A percentile compares a stretch with the other conserved stretches of the same genome.
These are phyloP conservation scores for Panurus biarmicus DNA, from an alignment of 2,113 vertebrate genomes.

Conservation along the genomic window DNA sequence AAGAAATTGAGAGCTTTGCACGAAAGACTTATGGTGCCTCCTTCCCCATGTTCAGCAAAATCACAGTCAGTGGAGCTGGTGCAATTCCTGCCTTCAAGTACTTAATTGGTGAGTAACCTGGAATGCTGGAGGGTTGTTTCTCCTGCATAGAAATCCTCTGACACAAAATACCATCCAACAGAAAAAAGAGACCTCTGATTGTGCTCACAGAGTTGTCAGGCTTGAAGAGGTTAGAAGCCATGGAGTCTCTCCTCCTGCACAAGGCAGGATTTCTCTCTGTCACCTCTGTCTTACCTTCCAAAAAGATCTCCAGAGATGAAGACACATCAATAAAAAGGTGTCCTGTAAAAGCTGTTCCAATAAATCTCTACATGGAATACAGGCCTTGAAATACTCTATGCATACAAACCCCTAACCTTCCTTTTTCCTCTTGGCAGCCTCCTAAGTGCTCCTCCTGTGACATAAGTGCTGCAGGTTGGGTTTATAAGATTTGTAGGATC, in stretches of 20 bases:
- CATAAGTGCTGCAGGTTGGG: not conserved
- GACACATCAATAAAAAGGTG: not conserved
- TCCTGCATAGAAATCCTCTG: not conserved
- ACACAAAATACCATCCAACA: not conserved
- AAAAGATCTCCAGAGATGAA: not conserved
- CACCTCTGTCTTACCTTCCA: not conserved
- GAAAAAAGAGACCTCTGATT: not conserved
- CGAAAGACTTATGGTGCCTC: conserved; percentile 83
- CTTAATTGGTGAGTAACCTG: conserved; percentile 76
- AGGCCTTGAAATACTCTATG: not conserved
- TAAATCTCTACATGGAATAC: not conserved
- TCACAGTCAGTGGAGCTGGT: conserved; percentile 79
- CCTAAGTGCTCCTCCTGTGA: not conserved
- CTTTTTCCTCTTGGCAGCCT: not conserved
- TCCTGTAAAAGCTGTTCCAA: not conserved
- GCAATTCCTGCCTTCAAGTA: conserved; percentile 91
- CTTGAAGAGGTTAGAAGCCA: not conserved
- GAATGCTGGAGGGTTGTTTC: not conserved
- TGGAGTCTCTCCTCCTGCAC: not conserved
- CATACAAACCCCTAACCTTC: not conserved
- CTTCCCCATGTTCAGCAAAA: conserved; percentile 96
- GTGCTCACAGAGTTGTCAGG: not conserved
- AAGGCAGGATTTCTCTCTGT: not conserved
- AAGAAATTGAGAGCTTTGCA: conserved; percentile 90
- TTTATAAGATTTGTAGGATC: not conserved